These are phyloP conservation scores for Tachina grossa DNA, from an alignment of 2,888 invertebrate species.

Conservation along the genomic window DNA sequence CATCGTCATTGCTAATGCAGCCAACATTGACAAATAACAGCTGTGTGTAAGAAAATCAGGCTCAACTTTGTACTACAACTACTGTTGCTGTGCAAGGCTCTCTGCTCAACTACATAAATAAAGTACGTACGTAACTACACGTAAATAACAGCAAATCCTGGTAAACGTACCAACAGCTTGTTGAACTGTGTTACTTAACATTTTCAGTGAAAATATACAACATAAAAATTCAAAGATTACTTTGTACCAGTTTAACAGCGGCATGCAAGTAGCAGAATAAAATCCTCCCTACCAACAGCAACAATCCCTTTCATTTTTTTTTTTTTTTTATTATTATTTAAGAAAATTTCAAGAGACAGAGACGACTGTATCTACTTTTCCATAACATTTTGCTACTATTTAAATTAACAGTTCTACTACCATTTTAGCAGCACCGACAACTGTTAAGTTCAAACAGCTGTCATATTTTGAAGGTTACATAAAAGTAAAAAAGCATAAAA, in stretches of 20 bases:
- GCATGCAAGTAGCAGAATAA: neutral
- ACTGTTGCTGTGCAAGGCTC: constrained; percentile 53
- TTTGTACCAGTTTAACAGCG: constrained; percentile 36
- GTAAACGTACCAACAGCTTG: constrained; percentile 16
- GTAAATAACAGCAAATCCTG: neutral
- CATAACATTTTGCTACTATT: constrained; percentile 48
- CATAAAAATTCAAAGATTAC: neutral
- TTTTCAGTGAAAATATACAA: neutral
- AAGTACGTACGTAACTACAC: no score
- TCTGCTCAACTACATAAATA: neutral
- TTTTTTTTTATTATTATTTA: no score
- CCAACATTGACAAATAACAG: constrained; percentile 49
- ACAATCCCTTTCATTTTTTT: neutral
- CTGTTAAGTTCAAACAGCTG: constrained; percentile 67
- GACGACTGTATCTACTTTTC: neutral
- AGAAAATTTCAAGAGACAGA: constrained; percentile 28
- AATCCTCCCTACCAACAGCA: constrained; percentile 23
- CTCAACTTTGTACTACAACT: constrained; percentile 12
- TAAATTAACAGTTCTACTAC: constrained; percentile 42
- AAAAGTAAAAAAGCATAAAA: constrained; percentile 38
- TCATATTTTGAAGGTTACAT: constrained; percentile 69
- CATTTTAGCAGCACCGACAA: constrained; percentile 22
- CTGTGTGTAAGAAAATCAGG: constrained; percentile 24
- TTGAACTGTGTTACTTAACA: constrained; percentile 40
- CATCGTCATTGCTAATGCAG: constrained; percentile 13